A percentile compares a stretch with the other conserved stretches of the same genome.
Evolutionary conservation across 1,140 invertebrate species (phyloP).

Genomic region (Matsumurasca onukii): DNA sequence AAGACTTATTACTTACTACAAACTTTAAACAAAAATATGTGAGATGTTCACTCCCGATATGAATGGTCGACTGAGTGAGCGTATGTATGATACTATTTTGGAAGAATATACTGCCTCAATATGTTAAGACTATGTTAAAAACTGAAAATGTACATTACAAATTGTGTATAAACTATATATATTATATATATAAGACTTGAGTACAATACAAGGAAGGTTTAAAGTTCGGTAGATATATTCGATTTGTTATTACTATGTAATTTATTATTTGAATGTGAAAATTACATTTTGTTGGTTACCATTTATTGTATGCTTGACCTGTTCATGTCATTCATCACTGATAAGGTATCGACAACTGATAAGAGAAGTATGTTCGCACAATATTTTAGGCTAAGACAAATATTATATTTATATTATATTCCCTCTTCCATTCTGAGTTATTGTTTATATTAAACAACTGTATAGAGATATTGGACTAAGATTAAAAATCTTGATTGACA

Average conservation of each 20-base stretch:
- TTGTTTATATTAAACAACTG: too few species aligned
- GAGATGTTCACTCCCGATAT: slow-evolving; percentile 3
- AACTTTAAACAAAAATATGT: slow-evolving; percentile 2
- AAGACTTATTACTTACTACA: slow-evolving; percentile 1
- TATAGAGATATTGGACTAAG: too few species aligned
- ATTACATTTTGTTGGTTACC: slow-evolving; percentile 18
- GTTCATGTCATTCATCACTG: too few species aligned
- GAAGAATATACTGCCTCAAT: slow-evolving; percentile 28
- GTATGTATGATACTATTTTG: slow-evolving; percentile 21
- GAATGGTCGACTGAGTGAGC: not conserved
- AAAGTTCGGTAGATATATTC: slow-evolving; percentile 13
- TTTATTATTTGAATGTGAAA: slow-evolving; percentile 28
- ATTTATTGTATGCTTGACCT: slow-evolving; percentile 3
- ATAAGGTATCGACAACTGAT: too few species aligned
- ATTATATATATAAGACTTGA: slow-evolving; percentile 22
- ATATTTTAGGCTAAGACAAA: too few species aligned
- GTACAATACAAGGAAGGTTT: slow-evolving; percentile 14
- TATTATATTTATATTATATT: too few species aligned
- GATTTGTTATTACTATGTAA: slow-evolving; percentile 16
- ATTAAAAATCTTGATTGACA: too few species aligned
- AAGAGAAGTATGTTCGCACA: too few species aligned
- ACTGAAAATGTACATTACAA: slow-evolving; percentile 13
- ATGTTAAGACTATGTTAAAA: slow-evolving; percentile 28
- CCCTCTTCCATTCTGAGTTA: too few species aligned
- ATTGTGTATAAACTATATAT: slow-evolving; percentile 24